Evolutionary conservation across 2,797 vertebrate genomes (phyloP).

Genomic region (Gadopsis marmoratus): DNA sequence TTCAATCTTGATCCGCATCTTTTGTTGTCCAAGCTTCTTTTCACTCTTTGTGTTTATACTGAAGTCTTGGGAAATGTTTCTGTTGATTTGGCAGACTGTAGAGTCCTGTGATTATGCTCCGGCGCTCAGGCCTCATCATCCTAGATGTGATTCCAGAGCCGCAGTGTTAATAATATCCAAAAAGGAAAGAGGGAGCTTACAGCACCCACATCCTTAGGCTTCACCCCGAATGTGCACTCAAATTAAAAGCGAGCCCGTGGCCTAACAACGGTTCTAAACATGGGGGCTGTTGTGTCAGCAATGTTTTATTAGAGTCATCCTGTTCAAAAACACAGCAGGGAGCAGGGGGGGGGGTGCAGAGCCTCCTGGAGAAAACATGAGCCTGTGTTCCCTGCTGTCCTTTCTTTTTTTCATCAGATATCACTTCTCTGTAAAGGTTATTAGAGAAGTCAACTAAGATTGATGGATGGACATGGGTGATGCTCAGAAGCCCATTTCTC

Average conservation of each 20-base stretch:
- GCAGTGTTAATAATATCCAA: constrained; percentile 65
- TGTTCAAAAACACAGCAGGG: constrained; percentile 66
- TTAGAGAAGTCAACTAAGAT: constrained; percentile 69
- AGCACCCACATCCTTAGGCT: constrained; percentile 72
- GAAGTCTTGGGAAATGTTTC: constrained; percentile 56
- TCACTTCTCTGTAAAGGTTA: constrained; percentile 75
- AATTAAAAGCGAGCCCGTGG: constrained; percentile 81
- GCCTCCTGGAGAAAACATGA: constrained; percentile 36
- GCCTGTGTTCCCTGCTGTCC: constrained; percentile 41
- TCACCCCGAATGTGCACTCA: constrained; percentile 68
- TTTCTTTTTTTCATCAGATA: constrained; percentile 55
- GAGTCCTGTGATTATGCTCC: constrained; percentile 51
- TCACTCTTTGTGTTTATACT: constrained; percentile 47
- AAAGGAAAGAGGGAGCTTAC: constrained; percentile 61
- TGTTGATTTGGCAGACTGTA: constrained; percentile 57
- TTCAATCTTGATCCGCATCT: constrained; percentile 44
- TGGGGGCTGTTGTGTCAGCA: constrained; percentile 80
- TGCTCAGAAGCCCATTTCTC: constrained; percentile 70
- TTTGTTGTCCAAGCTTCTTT: constrained; percentile 50
- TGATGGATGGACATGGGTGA: constrained; percentile 75
- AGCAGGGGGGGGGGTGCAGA: constrained; percentile 9
- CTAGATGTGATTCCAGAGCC: constrained; percentile 53
- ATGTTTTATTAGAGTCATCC: constrained; percentile 78
- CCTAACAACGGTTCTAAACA: constrained; percentile 65
- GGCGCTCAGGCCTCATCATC: constrained; percentile 53